phyloP scores from a whole-genome alignment of 2,113 vertebrate species.

The Syngnathus floridae region DNA sequence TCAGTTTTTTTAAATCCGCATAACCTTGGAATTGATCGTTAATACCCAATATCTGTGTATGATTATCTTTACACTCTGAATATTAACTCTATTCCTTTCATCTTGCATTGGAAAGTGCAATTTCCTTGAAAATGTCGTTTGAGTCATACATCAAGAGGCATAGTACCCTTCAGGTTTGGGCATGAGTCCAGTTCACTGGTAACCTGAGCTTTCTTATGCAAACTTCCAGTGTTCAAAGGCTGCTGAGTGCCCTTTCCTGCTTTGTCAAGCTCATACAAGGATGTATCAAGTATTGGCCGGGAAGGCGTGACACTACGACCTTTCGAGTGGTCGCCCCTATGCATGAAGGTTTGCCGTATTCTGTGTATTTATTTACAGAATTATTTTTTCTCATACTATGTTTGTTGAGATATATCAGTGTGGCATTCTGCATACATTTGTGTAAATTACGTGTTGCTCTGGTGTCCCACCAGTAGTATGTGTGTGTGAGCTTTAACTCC shows the following conservation, averaged over 20 bases:
- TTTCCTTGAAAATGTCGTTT: conserved; percentile 5
- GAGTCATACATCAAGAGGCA: conserved; percentile 17
- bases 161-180: conserved; percentile 10
- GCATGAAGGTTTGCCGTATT: conserved; percentile 8
- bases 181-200: conserved; percentile 33
- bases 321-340: conserved; percentile 30
- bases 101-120: background rate
- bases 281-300: conserved; percentile 51
- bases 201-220: conserved; percentile 42
- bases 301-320: conserved; percentile 43
- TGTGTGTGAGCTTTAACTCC: conserved; percentile 13
- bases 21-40: no score
- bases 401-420: conserved; percentile 8
- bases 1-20: background rate
- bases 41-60: no score
- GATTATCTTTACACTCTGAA: background rate
- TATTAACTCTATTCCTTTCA: background rate
- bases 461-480: conserved; percentile 12
- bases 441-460: conserved; percentile 33
- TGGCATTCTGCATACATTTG: conserved; percentile 20
- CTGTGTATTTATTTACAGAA: conserved; percentile 1
- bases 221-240: conserved; percentile 58
- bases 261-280: conserved; percentile 58
- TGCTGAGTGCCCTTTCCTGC: conserved; percentile 64
- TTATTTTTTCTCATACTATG: background rate